Evolutionary conservation across 2,113 vertebrate genomes (phyloP).

Genomic region (Mastomys natalensis): DNA sequence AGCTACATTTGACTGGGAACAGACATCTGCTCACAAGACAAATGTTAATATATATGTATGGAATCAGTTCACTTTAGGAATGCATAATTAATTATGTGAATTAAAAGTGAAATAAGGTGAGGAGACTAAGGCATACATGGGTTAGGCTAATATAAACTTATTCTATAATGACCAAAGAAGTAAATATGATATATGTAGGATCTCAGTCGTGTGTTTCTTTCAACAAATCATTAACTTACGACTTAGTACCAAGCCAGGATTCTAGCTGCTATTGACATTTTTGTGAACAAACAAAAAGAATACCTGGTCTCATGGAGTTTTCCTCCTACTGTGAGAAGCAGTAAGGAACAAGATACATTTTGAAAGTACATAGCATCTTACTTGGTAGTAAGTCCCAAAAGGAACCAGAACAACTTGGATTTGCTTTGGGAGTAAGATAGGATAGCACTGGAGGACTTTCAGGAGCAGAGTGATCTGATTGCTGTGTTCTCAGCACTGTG

Average conservation of each 20-base stretch:
- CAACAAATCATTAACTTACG: not conserved
- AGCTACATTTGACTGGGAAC: not conserved
- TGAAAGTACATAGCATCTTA: not conserved
- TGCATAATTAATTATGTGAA: not conserved
- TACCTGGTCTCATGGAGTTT: not conserved
- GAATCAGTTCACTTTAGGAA: conserved; percentile 1
- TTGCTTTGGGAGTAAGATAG: fast-evolving
- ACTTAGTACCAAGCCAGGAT: not conserved
- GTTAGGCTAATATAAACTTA: not conserved
- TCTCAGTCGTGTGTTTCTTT: not conserved
- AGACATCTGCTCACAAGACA: not conserved
- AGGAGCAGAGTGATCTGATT: not conserved
- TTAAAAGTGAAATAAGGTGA: not conserved
- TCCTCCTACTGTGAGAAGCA: not conserved
- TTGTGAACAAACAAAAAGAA: not conserved
- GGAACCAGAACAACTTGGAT: not conserved
- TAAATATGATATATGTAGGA: not conserved
- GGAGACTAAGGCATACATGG: not conserved
- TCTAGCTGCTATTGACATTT: not conserved
- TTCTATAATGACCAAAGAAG: not conserved
- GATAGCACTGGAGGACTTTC: not conserved
- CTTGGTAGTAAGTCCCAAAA: not conserved
- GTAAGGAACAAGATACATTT: not conserved
- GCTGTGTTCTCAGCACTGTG: not conserved
- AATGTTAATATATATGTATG: not conserved